Base-by-base conservation (phyloP, 2,888 invertebrate genomes). In the Diabrotica balteata region DNA sequence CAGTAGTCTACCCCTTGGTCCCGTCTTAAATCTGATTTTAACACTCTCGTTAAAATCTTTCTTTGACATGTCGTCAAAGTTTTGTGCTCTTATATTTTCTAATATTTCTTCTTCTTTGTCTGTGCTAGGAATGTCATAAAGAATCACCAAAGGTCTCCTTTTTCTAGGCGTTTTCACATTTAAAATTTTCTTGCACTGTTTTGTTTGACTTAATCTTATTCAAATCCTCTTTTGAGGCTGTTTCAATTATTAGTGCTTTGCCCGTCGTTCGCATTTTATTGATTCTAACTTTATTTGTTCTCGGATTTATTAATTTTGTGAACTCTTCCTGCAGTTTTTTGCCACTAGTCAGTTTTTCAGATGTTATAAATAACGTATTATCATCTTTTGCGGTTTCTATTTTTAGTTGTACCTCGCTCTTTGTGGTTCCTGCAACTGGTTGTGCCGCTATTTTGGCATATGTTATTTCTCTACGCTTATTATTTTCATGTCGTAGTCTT, bases 91-190 rank as follows among this genome's bases (percentile, higher is more conserved):
- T 47, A 47, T n/a, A 7, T 2, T 7, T 2, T 32, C 32, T 4
- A 32, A 0, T 32, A 32, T 5, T 0, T 32, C 32, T 4, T 32
- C 32, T 4, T 32, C 32, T 2, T 32, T 32, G 1, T 4, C 32
- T 32, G 32, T 0, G 4, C 32, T 32, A 1, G 32, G 5, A 0
- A 32, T 5, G 4, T 32, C 32, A 32, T 32, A 32, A 5, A 32
- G 4, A 10, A 64, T 64, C 2, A 64, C 17, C 8, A 64, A 43
- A 4, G 59, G 64, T 7, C 32, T 61, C 7, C 55, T 1, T 6
- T 58, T 64, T 0, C 47, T 61, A 0, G 64, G 51, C 2, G 32
- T 10, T 55, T n/a, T 50, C 60, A 7, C 60, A 50, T 47, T 50
- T 50, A n/a, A 60, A 60, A 32, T 50, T 1, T 4, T 47, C 49